Conservation (phyloP, 2,113 vertebrate genomes). For the Muscicapa adusta region DNA sequence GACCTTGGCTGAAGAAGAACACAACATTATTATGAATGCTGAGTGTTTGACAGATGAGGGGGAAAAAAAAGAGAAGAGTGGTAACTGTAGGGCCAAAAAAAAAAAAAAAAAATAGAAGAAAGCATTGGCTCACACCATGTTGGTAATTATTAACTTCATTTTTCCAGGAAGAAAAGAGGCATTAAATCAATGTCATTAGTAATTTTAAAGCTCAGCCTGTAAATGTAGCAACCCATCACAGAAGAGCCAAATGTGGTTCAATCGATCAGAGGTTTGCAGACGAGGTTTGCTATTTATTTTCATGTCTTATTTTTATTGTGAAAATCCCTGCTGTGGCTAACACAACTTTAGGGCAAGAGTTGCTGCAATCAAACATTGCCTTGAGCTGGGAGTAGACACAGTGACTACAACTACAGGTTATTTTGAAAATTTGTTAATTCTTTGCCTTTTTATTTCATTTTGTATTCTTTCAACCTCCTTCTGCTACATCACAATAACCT, state of each 20-base stretch:
- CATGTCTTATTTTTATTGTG: neutral
- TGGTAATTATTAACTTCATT: constrained; percentile 41
- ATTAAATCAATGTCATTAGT: constrained; percentile 32
- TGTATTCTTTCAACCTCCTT: neutral
- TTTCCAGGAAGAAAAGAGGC: constrained; percentile 21
- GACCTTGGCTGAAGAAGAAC: neutral
- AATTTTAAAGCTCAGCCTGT: neutral
- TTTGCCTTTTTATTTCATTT: neutral
- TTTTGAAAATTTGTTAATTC: neutral
- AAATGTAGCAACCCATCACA: neutral
- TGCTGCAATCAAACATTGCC: neutral
- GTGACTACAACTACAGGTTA: neutral
- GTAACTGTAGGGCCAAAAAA: neutral
- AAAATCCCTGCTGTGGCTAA: neutral
- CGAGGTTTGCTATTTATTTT: neutral
- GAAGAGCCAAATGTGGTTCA: neutral
- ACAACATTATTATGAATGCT: neutral
- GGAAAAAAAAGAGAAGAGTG: neutral
- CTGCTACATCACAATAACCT: neutral
- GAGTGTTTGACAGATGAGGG: neutral
- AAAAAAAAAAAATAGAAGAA: neutral
- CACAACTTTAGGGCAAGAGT: neutral
- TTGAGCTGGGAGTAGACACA: neutral
- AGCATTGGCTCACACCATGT: neutral
- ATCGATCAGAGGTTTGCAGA: neutral